Evolutionary conservation across 2,888 invertebrate species (phyloP), one percentile per base, ranked within the genome.

Genomic region (Camptogramma bilineatum): DNA sequence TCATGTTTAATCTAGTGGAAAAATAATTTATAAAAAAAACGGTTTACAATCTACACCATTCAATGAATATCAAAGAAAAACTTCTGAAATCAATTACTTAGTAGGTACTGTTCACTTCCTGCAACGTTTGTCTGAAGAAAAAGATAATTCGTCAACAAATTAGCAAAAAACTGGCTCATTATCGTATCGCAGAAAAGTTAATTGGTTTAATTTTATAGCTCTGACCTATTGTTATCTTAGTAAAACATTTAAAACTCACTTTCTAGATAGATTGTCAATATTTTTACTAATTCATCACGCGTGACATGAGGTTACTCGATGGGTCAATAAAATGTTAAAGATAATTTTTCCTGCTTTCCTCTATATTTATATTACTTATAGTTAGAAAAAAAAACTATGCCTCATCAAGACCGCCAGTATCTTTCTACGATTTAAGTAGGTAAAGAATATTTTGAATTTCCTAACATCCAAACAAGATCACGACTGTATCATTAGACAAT

Each of bases 101-200:
- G 17, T n/a, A n/a, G n/a, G n/a, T 39, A 31, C 16, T 19, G 0
- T 16, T 52, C 19, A 9, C 52, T 16, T 16, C 34, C n/a, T 39
- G 18, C 17, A 2, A 39, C 10, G 34, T 52, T 39, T 3, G 13
- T 7, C 31, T 28, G 1, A 19, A 9, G 2, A 16, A 56, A 28
- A 19, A 56, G 34, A 19, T 34, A 48, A 48, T 21, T 50, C 24
- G 57, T 42, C 17, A 5, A 21, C 17, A 42, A 50, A 42, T 42
- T 56, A 21, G 34, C 56, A 57, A 50, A 57, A 34, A 53, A 53
- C 44, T 18, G 46, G 18, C 17, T 16, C 28, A 28, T 28, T 19
- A 39, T 10, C 39, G 13, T 39, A 50, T 42, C 50, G n/a, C 8
- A 0, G 13, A 42, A 17, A 39, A 50, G 39, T 21, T 50, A 57